Evolutionary conservation across 1,140 invertebrate genomes (phyloP).

Genomic region (Gonioctena quinquepunctata): DNA sequence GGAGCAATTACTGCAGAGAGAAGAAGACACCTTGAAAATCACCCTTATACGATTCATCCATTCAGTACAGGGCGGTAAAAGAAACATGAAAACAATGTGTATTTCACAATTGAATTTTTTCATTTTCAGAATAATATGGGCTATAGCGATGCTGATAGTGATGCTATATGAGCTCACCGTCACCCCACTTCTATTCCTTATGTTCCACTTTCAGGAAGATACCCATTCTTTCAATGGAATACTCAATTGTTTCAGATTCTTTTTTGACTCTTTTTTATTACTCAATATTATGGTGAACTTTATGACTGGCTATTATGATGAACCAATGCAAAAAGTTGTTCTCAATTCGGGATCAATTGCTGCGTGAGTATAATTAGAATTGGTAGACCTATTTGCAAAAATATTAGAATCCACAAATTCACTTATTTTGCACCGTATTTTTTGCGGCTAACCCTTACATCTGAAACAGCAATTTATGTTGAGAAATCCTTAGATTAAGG

Average conservation of each 20-base stretch:
- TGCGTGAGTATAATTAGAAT: conserved; percentile 29
- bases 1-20: conserved; percentile 45
- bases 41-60: conserved; percentile 43
- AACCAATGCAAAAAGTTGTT: conserved; percentile 40
- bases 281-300: conserved; percentile 35
- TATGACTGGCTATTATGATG: conserved; percentile 43
- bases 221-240: conserved; percentile 13
- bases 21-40: conserved; percentile 36
- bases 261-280: conserved; percentile 31
- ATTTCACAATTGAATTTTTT: background rate
- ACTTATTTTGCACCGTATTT: too few relatives aligned
- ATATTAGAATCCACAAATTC: too few relatives aligned
- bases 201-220: conserved; percentile 22
- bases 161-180: conserved; percentile 33
- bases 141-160: conserved; percentile 32
- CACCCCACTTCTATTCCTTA: conserved; percentile 35
- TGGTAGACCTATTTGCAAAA: too few relatives aligned
- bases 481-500: too few relatives aligned
- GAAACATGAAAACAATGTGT: too few relatives aligned
- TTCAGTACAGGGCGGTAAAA: conserved; percentile 41
- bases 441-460: too few relatives aligned
- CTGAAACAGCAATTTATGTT: too few relatives aligned
- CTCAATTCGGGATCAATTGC: conserved; percentile 31
- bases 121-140: conserved; percentile 40
- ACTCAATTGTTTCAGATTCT: conserved; percentile 11